A percentile compares a stretch with the other conserved stretches of the same genome.
Conservation (phyloP, 2,888 invertebrate genomes). For the Sturmia bella region DNA sequence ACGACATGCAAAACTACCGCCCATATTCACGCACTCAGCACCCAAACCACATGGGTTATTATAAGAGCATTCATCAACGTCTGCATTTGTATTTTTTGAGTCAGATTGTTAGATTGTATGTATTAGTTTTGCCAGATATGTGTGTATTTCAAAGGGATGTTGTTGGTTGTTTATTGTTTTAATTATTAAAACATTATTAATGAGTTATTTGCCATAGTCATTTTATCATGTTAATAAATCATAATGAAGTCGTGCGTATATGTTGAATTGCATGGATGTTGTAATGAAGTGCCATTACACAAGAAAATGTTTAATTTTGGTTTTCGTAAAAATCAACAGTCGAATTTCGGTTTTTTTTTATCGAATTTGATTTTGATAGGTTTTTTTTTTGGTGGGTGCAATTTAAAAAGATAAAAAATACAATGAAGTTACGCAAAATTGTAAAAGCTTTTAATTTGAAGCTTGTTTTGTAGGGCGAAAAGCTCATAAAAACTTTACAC, state of each 20-base stretch:
- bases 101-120: constrained; percentile 3
- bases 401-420: constrained; percentile 40
- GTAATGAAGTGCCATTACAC: constrained; percentile 47
- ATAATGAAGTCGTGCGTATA: constrained; percentile 60
- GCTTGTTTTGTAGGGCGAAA: constrained; percentile 31
- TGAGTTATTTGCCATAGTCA: constrained; percentile 58
- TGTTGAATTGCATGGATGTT: constrained; percentile 58
- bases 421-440: constrained; percentile 37
- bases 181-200: constrained; percentile 52
- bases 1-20: constrained; percentile 89
- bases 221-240: constrained; percentile 33
- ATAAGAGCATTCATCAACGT: constrained; percentile 88
- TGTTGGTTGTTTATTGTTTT: constrained; percentile 7
- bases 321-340: constrained; percentile 62
- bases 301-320: constrained; percentile 17
- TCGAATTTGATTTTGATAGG: constrained; percentile 5
- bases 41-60: constrained; percentile 87
- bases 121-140: constrained; percentile 49
- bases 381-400: constrained; percentile 55
- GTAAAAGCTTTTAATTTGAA: constrained; percentile 28
- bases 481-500: constrained; percentile 64
- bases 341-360: constrained; percentile 49
- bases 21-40: constrained; percentile 88
- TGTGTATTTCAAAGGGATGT: constrained; percentile 1
- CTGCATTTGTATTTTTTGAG: constrained; percentile 74